Percentiles rank a stretch among this genome's conserved stretches.
phyloP scores from a whole-genome alignment of 2,113 vertebrate species.

The Ceratotherium simum region DNA sequence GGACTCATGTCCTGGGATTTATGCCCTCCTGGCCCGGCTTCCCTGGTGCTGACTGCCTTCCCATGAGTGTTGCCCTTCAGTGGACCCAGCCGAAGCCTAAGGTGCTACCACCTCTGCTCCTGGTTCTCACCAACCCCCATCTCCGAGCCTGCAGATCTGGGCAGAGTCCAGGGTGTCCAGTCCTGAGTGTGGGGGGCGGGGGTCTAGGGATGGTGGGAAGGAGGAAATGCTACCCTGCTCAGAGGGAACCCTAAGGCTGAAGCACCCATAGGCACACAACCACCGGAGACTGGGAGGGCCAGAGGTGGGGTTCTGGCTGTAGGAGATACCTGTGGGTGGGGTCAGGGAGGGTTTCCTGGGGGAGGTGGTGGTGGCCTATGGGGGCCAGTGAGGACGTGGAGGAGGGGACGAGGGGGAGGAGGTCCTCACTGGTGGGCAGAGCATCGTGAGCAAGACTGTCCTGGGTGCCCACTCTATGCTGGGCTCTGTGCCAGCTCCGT shows the following conservation, averaged over 20 bases:
- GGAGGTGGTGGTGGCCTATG: neutral
- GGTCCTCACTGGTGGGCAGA: neutral
- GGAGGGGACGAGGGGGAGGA: neutral
- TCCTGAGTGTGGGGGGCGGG: neutral
- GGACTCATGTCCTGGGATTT: neutral
- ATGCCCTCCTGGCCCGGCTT: neutral
- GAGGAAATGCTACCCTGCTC: neutral
- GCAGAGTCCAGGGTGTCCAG: neutral
- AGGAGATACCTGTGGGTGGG: neutral
- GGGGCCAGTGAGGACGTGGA: neutral
- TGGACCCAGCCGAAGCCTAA: neutral
- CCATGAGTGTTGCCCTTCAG: neutral
- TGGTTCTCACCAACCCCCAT: neutral
- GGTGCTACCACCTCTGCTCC: neutral
- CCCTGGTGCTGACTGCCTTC: neutral
- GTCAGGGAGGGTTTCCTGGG: neutral
- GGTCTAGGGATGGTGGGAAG: neutral
- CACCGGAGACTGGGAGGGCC: no score
- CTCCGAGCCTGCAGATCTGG: neutral
- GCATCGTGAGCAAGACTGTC: neutral
- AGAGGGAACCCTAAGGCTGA: neutral
- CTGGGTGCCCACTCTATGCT: neutral
- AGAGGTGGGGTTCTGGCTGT: neutral
- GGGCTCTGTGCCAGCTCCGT: no score
- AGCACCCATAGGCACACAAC: accelerated